Conservation (phyloP, 2,797 vertebrate species). For the Gymnocypris eckloni region DNA sequence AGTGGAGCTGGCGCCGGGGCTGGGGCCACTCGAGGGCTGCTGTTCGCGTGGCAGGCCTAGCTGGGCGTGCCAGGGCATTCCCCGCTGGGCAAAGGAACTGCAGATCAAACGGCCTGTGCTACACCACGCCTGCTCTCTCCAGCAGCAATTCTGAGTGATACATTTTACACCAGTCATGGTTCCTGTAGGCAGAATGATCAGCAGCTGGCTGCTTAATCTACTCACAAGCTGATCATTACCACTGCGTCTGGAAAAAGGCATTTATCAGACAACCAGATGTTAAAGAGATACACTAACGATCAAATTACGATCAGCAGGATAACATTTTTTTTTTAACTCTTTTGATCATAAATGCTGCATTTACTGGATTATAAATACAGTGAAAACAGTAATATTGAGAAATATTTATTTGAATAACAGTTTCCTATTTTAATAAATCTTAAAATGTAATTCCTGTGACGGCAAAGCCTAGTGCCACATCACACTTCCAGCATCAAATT, state of each 20-base stretch:
- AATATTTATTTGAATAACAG: background rate
- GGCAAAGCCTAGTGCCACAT: background rate
- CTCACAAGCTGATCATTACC: slow-evolving; percentile 32
- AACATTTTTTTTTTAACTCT: too few species aligned
- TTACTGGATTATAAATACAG: background rate
- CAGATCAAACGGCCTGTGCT: slow-evolving; percentile 43
- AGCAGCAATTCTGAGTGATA: slow-evolving; percentile 39
- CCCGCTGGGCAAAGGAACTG: slow-evolving; percentile 41
- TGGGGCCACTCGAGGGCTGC: slow-evolving; percentile 40
- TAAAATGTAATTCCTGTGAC: background rate
- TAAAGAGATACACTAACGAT: background rate
- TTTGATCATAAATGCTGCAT: background rate
- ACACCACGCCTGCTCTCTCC: slow-evolving; percentile 30
- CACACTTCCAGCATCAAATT: background rate
- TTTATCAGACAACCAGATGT: slow-evolving; percentile 36
- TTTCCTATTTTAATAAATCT: background rate
- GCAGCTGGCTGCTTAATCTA: background rate
- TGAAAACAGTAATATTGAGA: background rate
- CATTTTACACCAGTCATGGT: slow-evolving; percentile 49
- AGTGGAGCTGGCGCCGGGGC: slow-evolving; percentile 55
- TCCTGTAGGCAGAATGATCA: slow-evolving; percentile 15
- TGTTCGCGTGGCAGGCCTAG: slow-evolving; percentile 45
- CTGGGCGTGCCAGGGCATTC: slow-evolving; percentile 61
- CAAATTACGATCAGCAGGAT: background rate
- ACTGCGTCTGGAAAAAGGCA: slow-evolving; percentile 32